Evolutionary conservation across 1,140 invertebrate species (phyloP).

Genomic region (Rhopalosiphum maidis): DNA sequence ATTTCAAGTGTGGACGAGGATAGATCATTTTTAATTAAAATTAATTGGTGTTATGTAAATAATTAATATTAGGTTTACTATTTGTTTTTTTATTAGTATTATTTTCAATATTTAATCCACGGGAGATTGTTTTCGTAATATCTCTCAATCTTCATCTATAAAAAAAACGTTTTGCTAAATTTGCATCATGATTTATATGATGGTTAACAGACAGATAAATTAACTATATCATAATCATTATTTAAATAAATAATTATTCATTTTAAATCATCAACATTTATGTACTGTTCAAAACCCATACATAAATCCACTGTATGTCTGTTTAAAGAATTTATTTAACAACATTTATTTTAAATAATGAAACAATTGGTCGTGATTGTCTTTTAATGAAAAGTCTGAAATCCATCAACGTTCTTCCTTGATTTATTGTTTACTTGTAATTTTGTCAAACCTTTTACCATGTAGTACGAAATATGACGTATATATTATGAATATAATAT

Average conservation of each 20-base stretch:
- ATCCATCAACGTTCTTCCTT: no score
- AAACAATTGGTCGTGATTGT: no score
- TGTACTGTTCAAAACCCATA: no score
- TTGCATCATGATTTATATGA: no score
- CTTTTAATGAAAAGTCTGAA: no score
- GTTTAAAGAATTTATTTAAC: no score
- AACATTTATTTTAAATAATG: no score
- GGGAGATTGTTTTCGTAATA: neutral
- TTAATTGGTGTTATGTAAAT: neutral
- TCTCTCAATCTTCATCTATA: neutral
- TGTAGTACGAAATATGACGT: no score
- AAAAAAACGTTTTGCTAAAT: neutral
- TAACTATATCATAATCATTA: neutral
- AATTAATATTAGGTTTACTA: neutral
- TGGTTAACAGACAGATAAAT: neutral
- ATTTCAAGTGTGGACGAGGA: neutral
- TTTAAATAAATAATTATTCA: neutral
- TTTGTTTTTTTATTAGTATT: neutral
- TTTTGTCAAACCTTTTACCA: no score
- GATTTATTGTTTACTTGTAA: no score
- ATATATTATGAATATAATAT: no score
- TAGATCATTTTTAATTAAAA: neutral
- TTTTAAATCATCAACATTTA: neutral
- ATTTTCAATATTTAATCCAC: neutral
- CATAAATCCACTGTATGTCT: no score